phyloP scores from a whole-genome alignment of 1,140 invertebrate genomes.

The Euwallacea similis region DNA sequence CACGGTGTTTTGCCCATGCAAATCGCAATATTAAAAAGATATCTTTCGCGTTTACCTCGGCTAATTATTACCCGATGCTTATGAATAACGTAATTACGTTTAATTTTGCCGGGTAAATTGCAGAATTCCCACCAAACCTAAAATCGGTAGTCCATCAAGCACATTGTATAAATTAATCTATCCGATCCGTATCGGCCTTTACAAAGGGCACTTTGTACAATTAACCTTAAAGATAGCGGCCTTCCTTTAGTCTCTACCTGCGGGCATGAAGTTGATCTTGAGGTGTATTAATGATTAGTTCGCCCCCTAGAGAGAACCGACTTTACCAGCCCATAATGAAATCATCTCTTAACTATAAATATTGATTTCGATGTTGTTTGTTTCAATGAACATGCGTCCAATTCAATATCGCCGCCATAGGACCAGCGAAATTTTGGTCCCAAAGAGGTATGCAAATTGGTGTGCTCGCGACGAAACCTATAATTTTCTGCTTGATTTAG shows the following conservation, averaged over 20 bases:
- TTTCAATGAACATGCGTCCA: constrained; percentile 11
- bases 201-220: constrained; percentile 35
- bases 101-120: background rate
- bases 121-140: background rate
- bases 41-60: constrained; percentile 25
- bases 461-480: constrained; percentile 8
- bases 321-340: constrained; percentile 26
- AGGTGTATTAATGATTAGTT: constrained; percentile 29
- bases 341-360: constrained; percentile 27
- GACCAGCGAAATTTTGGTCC: background rate
- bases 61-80: constrained; percentile 17
- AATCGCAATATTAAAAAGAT: constrained; percentile 26
- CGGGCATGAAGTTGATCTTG: constrained; percentile 15
- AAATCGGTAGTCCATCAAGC: constrained; percentile 27
- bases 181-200: constrained; percentile 26
- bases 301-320: constrained; percentile 27
- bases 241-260: constrained; percentile 23
- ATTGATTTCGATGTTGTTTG: constrained; percentile 23
- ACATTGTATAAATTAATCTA: constrained; percentile 34
- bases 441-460: constrained; percentile 27
- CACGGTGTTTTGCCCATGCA: constrained; percentile 26
- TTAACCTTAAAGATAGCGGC: constrained; percentile 34
- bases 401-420: background rate
- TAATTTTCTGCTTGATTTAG: constrained; percentile 28
- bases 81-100: constrained; percentile 30